phyloP scores from a whole-genome alignment of 2,113 vertebrate genomes.

The Oostethus manadensis region DNA sequence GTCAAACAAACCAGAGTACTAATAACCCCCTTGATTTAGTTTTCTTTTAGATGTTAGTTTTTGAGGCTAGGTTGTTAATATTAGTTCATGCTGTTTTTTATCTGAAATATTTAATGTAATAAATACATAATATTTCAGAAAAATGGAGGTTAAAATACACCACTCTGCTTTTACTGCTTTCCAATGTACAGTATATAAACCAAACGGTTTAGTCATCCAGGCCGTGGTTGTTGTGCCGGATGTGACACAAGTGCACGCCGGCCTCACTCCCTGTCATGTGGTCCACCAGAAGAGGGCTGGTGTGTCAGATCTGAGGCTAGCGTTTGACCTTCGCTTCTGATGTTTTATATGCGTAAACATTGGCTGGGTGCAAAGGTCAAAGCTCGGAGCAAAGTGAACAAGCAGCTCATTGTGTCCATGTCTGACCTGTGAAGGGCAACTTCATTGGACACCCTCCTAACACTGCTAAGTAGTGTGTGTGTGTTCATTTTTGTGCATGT shows the following conservation, averaged over 20 bases:
- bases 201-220: neutral
- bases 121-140: too few species aligned
- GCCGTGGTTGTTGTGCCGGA: neutral
- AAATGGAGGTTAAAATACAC: neutral
- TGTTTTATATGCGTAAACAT: slow-evolving; percentile 56
- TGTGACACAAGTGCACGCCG: neutral
- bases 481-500: neutral
- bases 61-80: too few species aligned
- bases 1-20: too few species aligned
- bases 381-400: slow-evolving; percentile 34
- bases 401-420: slow-evolving; percentile 51
- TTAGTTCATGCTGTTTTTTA: too few species aligned
- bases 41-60: too few species aligned
- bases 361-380: slow-evolving; percentile 32
- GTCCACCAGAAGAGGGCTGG: neutral
- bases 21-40: too few species aligned
- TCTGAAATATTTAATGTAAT: too few species aligned
- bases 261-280: neutral
- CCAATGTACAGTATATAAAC: neutral
- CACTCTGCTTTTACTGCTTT: neutral
- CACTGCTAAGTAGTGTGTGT: slow-evolving; percentile 1
- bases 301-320: slow-evolving; percentile 33
- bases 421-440: slow-evolving; percentile 36
- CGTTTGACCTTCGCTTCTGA: slow-evolving; percentile 49
- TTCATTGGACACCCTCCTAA: slow-evolving; percentile 28